These are phyloP conservation scores for Heterodera filipjevi DNA, from an alignment of 2,888 invertebrate genomes.

Conservation along the genomic window DNA sequence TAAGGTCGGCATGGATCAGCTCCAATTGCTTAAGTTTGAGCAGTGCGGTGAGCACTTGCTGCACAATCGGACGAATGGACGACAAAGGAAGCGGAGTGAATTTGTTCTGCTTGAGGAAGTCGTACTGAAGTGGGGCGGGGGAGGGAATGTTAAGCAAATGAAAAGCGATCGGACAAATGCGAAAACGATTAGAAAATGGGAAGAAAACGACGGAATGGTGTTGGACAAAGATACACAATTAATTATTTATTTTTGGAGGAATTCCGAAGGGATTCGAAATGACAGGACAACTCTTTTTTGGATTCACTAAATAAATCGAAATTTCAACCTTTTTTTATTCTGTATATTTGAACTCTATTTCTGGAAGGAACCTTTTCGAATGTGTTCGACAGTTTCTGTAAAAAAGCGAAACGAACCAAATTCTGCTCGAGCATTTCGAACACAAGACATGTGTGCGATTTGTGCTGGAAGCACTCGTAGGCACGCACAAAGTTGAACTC, in stretches of 20 bases:
- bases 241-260: too few relatives aligned
- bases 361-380: too few relatives aligned
- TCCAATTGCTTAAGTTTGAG: conserved; percentile 88
- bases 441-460: conserved; percentile 52
- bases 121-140: conserved; percentile 75
- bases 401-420: conserved; percentile 43
- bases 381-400: too few relatives aligned
- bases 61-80: conserved; percentile 94
- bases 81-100: conserved; percentile 95
- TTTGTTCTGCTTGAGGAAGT: conserved; percentile 99
- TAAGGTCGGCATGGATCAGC: conserved; percentile 90
- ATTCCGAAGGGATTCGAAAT: too few relatives aligned
- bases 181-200: too few relatives aligned
- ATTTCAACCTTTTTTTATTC: too few relatives aligned
- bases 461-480: conserved; percentile 88
- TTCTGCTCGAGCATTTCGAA: conserved; percentile 98
- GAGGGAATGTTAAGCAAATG: neutral
- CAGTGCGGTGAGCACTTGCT: conserved; percentile 87
- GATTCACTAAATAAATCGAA: too few relatives aligned
- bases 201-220: too few relatives aligned
- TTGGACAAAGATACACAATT: too few relatives aligned
- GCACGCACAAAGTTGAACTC: conserved; percentile 99
- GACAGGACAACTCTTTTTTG: too few relatives aligned
- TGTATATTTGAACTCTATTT: too few relatives aligned
- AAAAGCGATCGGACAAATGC: too few relatives aligned